Evolutionary conservation across 2,888 invertebrate species (phyloP).

Genomic region (Melanotus villosus): DNA sequence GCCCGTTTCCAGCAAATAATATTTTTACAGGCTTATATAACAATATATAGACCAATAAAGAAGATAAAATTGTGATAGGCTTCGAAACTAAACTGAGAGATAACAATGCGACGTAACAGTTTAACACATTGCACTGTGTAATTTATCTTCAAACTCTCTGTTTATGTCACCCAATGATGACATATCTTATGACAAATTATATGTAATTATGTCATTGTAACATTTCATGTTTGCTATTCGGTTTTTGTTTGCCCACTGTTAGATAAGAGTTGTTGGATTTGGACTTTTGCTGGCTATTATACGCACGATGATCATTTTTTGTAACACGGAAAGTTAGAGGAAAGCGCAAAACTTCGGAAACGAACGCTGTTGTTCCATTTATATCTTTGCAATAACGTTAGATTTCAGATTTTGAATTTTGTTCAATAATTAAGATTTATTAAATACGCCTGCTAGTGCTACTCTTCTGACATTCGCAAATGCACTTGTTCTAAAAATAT

Average conservation of each 20-base stretch:
- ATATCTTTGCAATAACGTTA: no score
- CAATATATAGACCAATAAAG: constrained; percentile 26
- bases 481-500: no score
- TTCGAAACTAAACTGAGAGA: constrained; percentile 17
- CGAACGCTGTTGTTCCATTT: no score
- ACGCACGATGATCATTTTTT: background rate
- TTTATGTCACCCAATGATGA: constrained; percentile 33
- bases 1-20: background rate
- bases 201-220: constrained; percentile 31
- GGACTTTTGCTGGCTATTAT: background rate
- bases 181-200: constrained; percentile 39
- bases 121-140: constrained; percentile 30
- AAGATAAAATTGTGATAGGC: constrained; percentile 24
- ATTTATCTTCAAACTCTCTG: constrained; percentile 34
- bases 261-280: constrained; percentile 24
- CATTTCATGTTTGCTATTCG: constrained; percentile 31
- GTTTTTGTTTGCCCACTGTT: constrained; percentile 27
- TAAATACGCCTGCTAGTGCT: no score
- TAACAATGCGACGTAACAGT: constrained; percentile 9
- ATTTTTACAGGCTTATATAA: constrained; percentile 24
- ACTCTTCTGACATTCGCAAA: no score
- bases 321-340: background rate
- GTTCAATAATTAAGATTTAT: no score
- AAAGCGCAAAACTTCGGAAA: background rate
- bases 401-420: no score